Conservation (phyloP, 2,113 vertebrate species). For the Anser brachyrhynchus region DNA sequence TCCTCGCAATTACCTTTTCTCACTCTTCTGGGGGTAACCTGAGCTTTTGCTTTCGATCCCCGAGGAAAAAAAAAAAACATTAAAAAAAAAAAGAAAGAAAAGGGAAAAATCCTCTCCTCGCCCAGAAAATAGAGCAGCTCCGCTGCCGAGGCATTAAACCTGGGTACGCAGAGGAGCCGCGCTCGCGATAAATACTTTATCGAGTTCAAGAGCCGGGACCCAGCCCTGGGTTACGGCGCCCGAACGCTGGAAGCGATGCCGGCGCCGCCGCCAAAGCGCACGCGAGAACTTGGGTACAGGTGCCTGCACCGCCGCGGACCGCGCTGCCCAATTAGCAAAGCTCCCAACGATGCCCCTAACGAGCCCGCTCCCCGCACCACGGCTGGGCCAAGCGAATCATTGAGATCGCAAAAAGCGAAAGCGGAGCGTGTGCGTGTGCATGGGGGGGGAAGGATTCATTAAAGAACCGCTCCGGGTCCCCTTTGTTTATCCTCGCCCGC, state of each 20-base stretch:
- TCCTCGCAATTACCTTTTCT: not conserved
- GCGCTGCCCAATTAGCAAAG: constrained; percentile 67
- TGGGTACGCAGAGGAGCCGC: not conserved
- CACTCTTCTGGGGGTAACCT: not conserved
- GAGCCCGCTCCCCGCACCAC: constrained; percentile 16
- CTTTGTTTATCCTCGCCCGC: constrained; percentile 71
- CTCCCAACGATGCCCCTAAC: constrained; percentile 70
- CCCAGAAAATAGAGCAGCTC: not conserved
- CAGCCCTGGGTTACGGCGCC: not conserved
- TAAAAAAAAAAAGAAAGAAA: not conserved
- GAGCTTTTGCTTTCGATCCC: not conserved
- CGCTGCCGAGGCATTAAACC: too few relatives aligned
- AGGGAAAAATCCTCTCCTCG: not conserved
- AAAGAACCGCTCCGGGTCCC: constrained; percentile 68
- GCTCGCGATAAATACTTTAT: constrained; percentile 23
- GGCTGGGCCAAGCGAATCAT: constrained; percentile 43
- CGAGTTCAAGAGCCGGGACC: not conserved
- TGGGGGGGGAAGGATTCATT: constrained; percentile 46
- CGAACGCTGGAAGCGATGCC: not conserved
- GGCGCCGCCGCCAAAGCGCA: constrained; percentile 19
- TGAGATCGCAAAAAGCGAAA: constrained; percentile 53
- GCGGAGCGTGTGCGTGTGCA: not conserved
- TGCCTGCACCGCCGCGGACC: constrained; percentile 44
- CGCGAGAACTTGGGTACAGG: constrained; percentile 56
- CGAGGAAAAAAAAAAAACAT: not conserved